These are phyloP conservation scores for Thecophora atra DNA, from an alignment of 2,888 invertebrate species.

Conservation along the genomic window DNA sequence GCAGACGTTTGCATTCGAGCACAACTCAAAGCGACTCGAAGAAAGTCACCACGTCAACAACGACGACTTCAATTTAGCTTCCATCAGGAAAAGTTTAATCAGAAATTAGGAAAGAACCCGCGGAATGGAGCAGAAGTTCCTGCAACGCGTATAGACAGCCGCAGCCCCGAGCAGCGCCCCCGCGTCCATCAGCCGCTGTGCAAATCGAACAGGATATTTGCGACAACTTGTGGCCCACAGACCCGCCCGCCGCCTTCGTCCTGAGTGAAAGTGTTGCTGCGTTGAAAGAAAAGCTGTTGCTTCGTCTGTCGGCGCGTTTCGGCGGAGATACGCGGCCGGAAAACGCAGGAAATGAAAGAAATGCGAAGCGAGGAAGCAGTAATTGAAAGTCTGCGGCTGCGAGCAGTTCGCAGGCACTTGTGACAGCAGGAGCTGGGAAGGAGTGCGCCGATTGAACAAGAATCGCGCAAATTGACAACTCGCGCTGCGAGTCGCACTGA, in stretches of 20 bases:
- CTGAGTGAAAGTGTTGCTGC: background rate
- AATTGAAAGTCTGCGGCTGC: slow-evolving; percentile 39
- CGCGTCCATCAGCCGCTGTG: background rate
- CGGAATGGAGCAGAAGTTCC: slow-evolving; percentile 26
- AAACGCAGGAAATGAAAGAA: slow-evolving; percentile 29
- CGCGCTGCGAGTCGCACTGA: slow-evolving; percentile 22
- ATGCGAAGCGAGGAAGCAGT: slow-evolving; percentile 38
- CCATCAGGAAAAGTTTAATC: slow-evolving; percentile 37
- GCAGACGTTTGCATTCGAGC: background rate
- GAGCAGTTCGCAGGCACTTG: slow-evolving; percentile 22
- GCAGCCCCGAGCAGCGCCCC: background rate
- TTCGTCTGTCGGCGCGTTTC: background rate
- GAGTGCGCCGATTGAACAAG: slow-evolving; percentile 12
- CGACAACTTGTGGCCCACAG: slow-evolving; percentile 11
- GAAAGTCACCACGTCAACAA: slow-evolving; percentile 2
- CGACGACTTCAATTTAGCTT: slow-evolving; percentile 20
- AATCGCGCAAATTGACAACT: slow-evolving; percentile 35
- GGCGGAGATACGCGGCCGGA: slow-evolving; percentile 11
- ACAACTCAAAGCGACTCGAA: background rate
- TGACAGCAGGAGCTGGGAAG: slow-evolving; percentile 9
- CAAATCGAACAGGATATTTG: slow-evolving; percentile 20
- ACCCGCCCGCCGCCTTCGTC: background rate
- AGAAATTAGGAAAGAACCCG: slow-evolving; percentile 35
- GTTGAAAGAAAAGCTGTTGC: background rate
- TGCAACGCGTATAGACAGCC: background rate